Evolutionary conservation across 2,797 vertebrate genomes (phyloP), one percentile per base, ranked within the genome.

Genomic region (Karalla daura): DNA sequence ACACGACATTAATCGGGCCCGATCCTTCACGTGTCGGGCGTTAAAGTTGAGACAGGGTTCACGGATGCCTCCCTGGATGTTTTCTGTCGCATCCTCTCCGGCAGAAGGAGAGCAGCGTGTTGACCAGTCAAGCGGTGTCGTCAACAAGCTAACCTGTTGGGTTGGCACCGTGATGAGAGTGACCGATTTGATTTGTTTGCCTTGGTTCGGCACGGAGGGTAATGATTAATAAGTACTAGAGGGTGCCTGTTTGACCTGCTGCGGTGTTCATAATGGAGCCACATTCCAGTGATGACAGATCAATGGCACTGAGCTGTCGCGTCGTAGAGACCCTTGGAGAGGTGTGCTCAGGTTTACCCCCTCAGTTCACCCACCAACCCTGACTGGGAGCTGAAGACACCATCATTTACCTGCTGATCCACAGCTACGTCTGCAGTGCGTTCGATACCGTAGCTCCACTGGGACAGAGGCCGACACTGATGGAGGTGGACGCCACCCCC

Each of bases 1-100:
- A 87, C 81, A 86, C 28, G 63, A 13, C 43, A 35, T 41, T 37
- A 17, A 54, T 46, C 65, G 23, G n/a, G 2, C 45, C 27, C 5
- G 23, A 66, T 64, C 27, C 24, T 23, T 61, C 43, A 47, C n/a
- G 1, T 10, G 36, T 20, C 3, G 1, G 74, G 4, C 12, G 9
- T 35, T 35, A 17, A 28, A 54, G 21, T 9, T 43, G 27, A 63
- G 17, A 14, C 0, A 14, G 17, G 9, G 36, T 23, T 51, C 7
- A 1, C 32, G 18, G 24, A 36, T n/a, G 23, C 49, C 35, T 44
- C 4, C 7, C 9, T 49, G n/a, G 27, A 33, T 36, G 13, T 50
- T 33, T 41, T 44, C 27, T 56, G 37, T 37, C 59, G 21, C 14
- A 36, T 39, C 21, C 2, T 6, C 23, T 5, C 3, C 20, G 50